phyloP scores from a whole-genome alignment of 2,113 vertebrate species.

The Aramus guarauna region DNA sequence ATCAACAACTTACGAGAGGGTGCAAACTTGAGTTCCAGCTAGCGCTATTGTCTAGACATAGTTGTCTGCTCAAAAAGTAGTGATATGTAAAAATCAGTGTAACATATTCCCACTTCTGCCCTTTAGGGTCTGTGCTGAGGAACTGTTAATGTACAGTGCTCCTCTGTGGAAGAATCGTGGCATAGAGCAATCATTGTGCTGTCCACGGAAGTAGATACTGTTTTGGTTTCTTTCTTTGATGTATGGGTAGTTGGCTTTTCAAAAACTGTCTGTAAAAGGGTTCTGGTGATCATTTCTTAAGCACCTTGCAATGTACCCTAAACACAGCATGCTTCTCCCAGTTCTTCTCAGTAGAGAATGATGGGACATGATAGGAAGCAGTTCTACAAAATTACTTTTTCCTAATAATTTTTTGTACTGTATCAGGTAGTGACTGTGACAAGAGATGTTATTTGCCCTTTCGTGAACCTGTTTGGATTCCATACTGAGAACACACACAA shows the following conservation, averaged over 20 bases:
- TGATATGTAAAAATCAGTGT: not conserved
- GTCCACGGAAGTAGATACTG: not conserved
- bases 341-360: not conserved
- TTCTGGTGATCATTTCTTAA: not conserved
- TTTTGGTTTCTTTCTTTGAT: not conserved
- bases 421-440: not conserved
- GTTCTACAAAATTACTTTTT: not conserved
- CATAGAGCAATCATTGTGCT: not conserved
- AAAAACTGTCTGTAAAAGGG: not conserved
- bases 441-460: conserved; percentile 14
- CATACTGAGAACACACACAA: not conserved
- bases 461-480: not conserved
- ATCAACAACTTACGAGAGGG: not conserved
- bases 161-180: not conserved
- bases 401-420: not conserved
- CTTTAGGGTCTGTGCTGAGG: not conserved
- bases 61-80: not conserved
- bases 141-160: not conserved
- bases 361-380: not conserved
- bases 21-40: not conserved
- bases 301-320: not conserved
- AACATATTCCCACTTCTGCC: not conserved
- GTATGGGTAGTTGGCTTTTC: not conserved
- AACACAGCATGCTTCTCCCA: not conserved
- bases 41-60: not conserved